Conservation (phyloP, 2,888 invertebrate species). For the Epinotia bilunana region DNA sequence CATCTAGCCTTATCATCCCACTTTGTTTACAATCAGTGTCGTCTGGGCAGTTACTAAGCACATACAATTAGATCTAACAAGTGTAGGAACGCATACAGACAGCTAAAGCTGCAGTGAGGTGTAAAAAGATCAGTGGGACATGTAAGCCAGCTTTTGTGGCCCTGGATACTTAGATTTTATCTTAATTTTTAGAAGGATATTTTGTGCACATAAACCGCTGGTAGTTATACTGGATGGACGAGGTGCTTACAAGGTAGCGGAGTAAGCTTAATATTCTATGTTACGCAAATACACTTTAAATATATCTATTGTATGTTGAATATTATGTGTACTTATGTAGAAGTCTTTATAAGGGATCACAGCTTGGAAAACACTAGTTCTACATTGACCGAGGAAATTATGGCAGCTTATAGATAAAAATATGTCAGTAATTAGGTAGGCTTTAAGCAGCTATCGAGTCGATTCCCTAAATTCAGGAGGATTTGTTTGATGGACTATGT, state of each 20-base stretch:
- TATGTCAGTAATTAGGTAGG: background rate
- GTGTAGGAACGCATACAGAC: background rate
- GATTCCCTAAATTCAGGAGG: background rate
- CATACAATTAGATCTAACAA: background rate
- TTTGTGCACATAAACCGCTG: background rate
- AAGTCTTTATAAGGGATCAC: conserved; percentile 85
- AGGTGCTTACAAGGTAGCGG: conserved; percentile 24
- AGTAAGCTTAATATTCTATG: conserved; percentile 38
- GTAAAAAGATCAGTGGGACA: background rate
- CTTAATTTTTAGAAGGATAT: background rate
- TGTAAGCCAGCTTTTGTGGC: background rate
- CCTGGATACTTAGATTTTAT: background rate
- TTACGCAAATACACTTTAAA: conserved; percentile 43
- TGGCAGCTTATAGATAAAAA: conserved; percentile 8
- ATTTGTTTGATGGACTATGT: background rate
- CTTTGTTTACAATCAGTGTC: background rate
- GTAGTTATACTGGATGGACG: conserved; percentile 15
- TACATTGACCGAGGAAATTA: conserved; percentile 67
- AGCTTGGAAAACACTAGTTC: conserved; percentile 82
- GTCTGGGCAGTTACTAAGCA: background rate
- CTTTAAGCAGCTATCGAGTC: background rate
- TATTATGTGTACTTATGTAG: conserved; percentile 76
- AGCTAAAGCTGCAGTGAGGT: background rate
- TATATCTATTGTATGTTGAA: conserved; percentile 49
- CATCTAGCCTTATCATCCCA: background rate